Conservation (phyloP, 2,113 vertebrate genomes). For the Sakesphorus luctuosus region DNA sequence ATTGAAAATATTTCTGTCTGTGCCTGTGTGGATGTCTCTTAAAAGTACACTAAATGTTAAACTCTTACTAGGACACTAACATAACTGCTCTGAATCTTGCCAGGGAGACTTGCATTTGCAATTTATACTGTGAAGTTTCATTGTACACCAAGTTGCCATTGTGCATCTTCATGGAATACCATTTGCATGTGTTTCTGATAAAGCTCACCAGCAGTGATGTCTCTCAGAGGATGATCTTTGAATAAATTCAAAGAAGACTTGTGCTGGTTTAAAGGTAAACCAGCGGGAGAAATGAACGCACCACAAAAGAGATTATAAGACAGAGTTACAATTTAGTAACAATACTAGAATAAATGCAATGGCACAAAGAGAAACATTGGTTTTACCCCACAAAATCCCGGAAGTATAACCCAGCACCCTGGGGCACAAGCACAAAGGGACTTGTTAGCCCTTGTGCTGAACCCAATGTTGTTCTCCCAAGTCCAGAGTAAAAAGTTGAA, state of each 20-base stretch:
- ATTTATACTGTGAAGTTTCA: neutral
- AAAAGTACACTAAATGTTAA: neutral
- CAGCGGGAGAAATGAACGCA: too few relatives aligned
- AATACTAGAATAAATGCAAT: too few relatives aligned
- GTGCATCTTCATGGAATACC: neutral
- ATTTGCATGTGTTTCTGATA: neutral
- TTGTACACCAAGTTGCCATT: neutral
- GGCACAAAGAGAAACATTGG: too few relatives aligned
- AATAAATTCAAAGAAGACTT: neutral
- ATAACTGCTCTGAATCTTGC: neutral
- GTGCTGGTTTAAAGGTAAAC: too few relatives aligned
- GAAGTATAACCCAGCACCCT: too few relatives aligned
- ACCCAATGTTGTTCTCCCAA: too few relatives aligned
- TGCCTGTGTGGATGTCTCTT: neutral
- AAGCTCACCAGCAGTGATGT: rapidly evolving
- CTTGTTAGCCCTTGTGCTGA: too few relatives aligned
- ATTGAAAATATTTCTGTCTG: neutral
- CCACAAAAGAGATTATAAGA: too few relatives aligned
- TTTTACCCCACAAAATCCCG: too few relatives aligned
- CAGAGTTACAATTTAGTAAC: too few relatives aligned
- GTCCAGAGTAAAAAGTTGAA: too few relatives aligned
- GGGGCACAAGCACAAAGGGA: too few relatives aligned
- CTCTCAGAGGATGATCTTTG: neutral
- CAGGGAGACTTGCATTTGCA: neutral
- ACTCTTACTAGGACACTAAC: neutral